Conservation (phyloP, 2,888 invertebrate genomes). For the Hydraecia micacea region DNA sequence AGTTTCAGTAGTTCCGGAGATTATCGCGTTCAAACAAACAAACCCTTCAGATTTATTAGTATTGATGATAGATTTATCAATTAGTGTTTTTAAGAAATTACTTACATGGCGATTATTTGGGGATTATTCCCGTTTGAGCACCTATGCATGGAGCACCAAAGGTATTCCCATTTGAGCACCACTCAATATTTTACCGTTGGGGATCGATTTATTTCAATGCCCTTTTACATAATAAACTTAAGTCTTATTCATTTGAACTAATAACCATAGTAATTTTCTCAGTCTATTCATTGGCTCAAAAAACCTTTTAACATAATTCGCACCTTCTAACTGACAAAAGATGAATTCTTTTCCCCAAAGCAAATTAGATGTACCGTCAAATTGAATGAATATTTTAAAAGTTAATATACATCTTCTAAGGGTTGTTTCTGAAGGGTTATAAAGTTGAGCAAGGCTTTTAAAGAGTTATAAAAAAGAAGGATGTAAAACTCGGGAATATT, state of each 20-base stretch:
- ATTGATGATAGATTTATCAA: not conserved
- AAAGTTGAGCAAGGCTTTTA: slow-evolving; percentile 53
- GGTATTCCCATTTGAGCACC: too few relatives aligned
- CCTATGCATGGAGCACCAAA: too few relatives aligned
- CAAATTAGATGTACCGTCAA: slow-evolving; percentile 43
- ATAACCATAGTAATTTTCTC: not conserved
- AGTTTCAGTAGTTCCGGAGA: not conserved
- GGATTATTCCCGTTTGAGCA: too few relatives aligned
- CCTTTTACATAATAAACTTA: not conserved
- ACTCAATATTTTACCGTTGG: too few relatives aligned
- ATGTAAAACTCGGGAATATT: slow-evolving; percentile 45
- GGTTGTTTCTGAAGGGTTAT: slow-evolving; percentile 41
- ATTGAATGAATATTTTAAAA: slow-evolving; percentile 62
- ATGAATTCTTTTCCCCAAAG: slow-evolving; percentile 29
- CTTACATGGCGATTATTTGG: not conserved
- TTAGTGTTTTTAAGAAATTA: not conserved
- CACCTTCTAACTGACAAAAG: slow-evolving; percentile 9
- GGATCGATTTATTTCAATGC: not conserved
- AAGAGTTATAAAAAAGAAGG: slow-evolving; percentile 50
- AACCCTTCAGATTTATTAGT: not conserved
- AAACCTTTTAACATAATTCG: slow-evolving; percentile 30
- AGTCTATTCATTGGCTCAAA: not conserved
- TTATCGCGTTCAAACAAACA: not conserved
- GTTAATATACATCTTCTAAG: slow-evolving; percentile 55
- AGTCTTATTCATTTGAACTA: not conserved